These are phyloP conservation scores for Odontomachus brunneus DNA, from an alignment of 1,140 invertebrate genomes.

Conservation along the genomic window DNA sequence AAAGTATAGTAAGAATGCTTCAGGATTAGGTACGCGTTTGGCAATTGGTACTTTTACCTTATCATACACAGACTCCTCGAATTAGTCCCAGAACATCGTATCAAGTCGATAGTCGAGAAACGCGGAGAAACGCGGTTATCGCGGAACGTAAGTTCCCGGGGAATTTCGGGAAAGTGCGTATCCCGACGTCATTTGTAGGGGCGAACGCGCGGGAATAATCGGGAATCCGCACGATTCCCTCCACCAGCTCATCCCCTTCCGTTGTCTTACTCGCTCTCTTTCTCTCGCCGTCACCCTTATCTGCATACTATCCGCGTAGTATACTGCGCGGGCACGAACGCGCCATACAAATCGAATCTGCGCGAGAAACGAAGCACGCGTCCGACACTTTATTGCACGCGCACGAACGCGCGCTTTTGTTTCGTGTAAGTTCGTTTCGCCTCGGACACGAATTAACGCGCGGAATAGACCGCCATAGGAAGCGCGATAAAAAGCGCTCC, in stretches of 20 bases:
- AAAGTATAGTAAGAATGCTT: no score
- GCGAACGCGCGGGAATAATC: not conserved
- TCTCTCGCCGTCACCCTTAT: not conserved
- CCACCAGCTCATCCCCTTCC: not conserved
- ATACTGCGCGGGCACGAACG: slow-evolving; percentile 12
- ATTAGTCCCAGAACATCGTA: not conserved
- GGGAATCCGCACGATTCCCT: slow-evolving; percentile 24
- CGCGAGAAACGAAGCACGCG: slow-evolving; percentile 34
- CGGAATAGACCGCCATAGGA: slow-evolving; percentile 27
- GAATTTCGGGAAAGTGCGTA: not conserved
- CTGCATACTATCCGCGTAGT: slow-evolving; percentile 45
- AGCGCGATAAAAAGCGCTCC: slow-evolving; percentile 43
- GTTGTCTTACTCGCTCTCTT: slow-evolving; percentile 36
- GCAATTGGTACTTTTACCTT: no score
- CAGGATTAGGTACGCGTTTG: no score
- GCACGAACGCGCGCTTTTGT: slow-evolving; percentile 18
- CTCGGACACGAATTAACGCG: slow-evolving; percentile 42
- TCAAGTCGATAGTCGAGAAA: no score
- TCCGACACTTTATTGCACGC: slow-evolving; percentile 44
- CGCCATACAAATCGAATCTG: slow-evolving; percentile 46
- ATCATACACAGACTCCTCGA: not conserved
- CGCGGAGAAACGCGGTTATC: no score
- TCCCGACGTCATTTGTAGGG: not conserved
- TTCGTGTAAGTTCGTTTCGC: slow-evolving; percentile 50
- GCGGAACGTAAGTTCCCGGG: no score